A percentile compares a stretch with the other conserved stretches of the same genome.
Conservation (phyloP, 2,113 vertebrate species). For the Ivindomyrus marchei region DNA sequence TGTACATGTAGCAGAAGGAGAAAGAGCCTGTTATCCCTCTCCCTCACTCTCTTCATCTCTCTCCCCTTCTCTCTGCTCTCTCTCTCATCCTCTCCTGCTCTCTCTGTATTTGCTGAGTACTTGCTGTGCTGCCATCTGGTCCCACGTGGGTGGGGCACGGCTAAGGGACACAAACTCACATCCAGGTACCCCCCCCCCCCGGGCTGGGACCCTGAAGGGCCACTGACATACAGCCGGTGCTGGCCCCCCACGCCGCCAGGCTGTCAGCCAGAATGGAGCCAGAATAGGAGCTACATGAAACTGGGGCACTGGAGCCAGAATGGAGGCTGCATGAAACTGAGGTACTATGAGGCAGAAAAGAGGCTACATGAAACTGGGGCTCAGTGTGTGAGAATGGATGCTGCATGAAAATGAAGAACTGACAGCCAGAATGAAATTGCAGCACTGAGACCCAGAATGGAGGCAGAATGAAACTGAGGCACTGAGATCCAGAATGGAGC, state of each 20-base stretch:
- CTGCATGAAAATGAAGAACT: background rate
- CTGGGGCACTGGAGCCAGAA: background rate
- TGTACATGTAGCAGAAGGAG: background rate
- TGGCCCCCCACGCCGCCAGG: background rate
- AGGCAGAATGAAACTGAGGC: background rate
- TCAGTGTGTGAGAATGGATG: background rate
- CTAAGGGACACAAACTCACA: background rate
- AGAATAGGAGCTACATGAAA: background rate
- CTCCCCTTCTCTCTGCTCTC: background rate
- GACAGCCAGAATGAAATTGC: background rate
- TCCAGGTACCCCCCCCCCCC: background rate
- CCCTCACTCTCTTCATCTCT: background rate
- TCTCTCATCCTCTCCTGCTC: background rate
- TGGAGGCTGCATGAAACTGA: background rate
- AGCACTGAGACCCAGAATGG: background rate
- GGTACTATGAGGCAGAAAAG: too few relatives aligned
- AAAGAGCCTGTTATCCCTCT: background rate
- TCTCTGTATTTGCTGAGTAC: background rate
- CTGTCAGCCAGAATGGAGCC: background rate
- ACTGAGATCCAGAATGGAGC: background rate
- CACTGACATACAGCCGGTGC: background rate
- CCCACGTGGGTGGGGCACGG: background rate
- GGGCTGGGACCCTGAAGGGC: background rate
- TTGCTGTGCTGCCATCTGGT: conserved; percentile 1
- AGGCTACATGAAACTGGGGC: background rate